Evolutionary conservation across 2,888 invertebrate genomes (phyloP), one percentile per base, ranked within the genome.

Genomic region (Leuctra nigra): DNA sequence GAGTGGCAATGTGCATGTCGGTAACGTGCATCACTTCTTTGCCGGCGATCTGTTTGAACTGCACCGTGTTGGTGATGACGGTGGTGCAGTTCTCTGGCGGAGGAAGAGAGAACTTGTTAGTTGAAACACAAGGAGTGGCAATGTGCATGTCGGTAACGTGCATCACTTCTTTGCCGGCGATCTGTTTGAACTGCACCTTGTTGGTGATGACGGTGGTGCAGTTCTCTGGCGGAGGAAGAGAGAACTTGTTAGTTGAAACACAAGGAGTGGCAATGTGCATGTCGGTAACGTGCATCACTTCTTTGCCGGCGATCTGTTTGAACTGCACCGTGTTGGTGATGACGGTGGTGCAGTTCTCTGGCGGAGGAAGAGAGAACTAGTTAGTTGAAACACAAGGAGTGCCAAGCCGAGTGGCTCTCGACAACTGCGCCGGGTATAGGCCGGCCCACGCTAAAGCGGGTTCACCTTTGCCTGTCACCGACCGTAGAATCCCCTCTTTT

Each of bases 71-170:
- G 23, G 70, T 70, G 3, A 80, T 73, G 23, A 75, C 73, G 0
- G 80, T 80, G 38, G 74, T 72, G 13, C 80, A 77, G 63, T 79
- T 74, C 56, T 62, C 69, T 69, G 59, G 57, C 72, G n/a, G n/a
- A n/a, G n/a, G n/a, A n/a, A n/a, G n/a, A n/a, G n/a, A n/a, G n/a
- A n/a, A n/a, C n/a, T n/a, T n/a, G n/a, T n/a, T n/a, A n/a, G n/a
- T n/a, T n/a, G n/a, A n/a, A n/a, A n/a, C n/a, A n/a, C n/a, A n/a
- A n/a, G n/a, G n/a, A n/a, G n/a, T n/a, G n/a, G n/a, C n/a, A n/a
- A n/a, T n/a, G n/a, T n/a, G n/a, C 77, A 81, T 80, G 35, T 74
- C 70, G 47, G 76, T 75, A 35, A 81, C 75, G 64, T 65, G 70
- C 69, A 72, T 65, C 2, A 75, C 67, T 64, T 75, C 73, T 55